Evolutionary conservation across 2,113 vertebrate species (phyloP).

Genomic region (Martes martes): DNA sequence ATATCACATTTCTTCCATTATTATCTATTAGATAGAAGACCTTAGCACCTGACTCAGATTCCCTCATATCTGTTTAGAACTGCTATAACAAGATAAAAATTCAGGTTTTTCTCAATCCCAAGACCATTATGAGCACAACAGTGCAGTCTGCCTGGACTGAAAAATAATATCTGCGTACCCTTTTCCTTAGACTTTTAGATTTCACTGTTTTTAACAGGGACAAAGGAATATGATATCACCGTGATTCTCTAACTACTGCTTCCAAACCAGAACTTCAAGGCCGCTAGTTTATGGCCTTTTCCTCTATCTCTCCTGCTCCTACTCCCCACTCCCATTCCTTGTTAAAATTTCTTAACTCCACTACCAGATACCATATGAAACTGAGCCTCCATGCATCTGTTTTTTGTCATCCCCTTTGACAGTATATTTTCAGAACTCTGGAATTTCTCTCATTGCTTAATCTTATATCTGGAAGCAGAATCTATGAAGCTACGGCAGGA

Average conservation of each 20-base stretch:
- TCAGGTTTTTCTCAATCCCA: conserved; percentile 20
- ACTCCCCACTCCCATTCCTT: background rate
- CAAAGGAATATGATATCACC: background rate
- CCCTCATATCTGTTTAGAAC: background rate
- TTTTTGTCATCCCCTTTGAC: conserved; percentile 67
- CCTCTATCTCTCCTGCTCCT: background rate
- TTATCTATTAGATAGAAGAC: background rate
- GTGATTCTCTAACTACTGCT: background rate
- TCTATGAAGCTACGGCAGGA: conserved; percentile 54
- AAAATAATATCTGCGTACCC: background rate
- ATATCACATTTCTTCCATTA: background rate
- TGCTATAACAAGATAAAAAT: background rate
- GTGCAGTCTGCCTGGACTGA: background rate
- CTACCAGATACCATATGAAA: conserved; percentile 46
- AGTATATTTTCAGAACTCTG: conserved; percentile 68
- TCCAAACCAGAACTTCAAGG: conserved; percentile 23
- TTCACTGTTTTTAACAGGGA: background rate
- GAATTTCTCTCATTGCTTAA: conserved; percentile 59
- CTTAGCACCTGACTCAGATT: background rate
- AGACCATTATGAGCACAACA: background rate
- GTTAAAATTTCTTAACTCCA: conserved; percentile 58
- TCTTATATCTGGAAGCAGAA: conserved; percentile 57
- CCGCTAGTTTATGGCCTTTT: background rate
- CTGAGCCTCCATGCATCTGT: conserved; percentile 59
- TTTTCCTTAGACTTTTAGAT: background rate